Base-by-base conservation (phyloP, 2,113 vertebrate genomes). In the Mohoua ochrocephala region DNA sequence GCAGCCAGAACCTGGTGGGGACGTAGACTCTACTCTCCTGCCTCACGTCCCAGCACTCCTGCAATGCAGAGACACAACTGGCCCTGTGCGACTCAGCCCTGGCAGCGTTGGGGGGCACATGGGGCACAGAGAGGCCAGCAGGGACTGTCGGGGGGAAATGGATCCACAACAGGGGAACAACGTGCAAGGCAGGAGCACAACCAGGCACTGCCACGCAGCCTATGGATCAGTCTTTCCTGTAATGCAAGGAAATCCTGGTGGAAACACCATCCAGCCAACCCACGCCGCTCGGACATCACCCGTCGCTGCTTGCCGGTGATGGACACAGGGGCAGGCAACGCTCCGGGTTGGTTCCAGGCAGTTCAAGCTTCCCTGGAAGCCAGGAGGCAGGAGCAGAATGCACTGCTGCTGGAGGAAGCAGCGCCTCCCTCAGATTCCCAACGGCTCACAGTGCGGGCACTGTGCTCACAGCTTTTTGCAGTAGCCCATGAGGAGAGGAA, bases 381-480 rank as follows among this genome's bases (percentile, higher is more conserved):
- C 82, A 39, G 12, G 10, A 91, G 69, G 42, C 64, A 69, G 69
- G 39, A 73, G 50, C 27, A 4, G 1, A 61, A 47, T 0, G 4
- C 8, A 1, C 60, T 37, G 56, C 42, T 56, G 70, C 41, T 12
- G 13, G 26, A 31, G 30, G 27, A 37, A 69, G 69, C 1, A 3
- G 27, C 4, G 56, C 30, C n/a, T 60, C 33, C 52, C 53, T 21
- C 8, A 1, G 12, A 15, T 4, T 60, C n/a, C 11, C 2, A 2
- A 11, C 0, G 0, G 85, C 45, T 70, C 31, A 8, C 0, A 0
- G 54, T 4, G 3, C 4, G 1, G 33, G 37, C 28, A 20, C 54
- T 10, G 33, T 2, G n/a, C 53, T 57, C 9, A 3, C 31, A 49
- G 49, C 23, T 9, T 42, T 69, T 4, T 18, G 37, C 6, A 24